These are phyloP conservation scores for Aplocera efformata DNA, from an alignment of 2,888 invertebrate genomes.

Conservation along the genomic window DNA sequence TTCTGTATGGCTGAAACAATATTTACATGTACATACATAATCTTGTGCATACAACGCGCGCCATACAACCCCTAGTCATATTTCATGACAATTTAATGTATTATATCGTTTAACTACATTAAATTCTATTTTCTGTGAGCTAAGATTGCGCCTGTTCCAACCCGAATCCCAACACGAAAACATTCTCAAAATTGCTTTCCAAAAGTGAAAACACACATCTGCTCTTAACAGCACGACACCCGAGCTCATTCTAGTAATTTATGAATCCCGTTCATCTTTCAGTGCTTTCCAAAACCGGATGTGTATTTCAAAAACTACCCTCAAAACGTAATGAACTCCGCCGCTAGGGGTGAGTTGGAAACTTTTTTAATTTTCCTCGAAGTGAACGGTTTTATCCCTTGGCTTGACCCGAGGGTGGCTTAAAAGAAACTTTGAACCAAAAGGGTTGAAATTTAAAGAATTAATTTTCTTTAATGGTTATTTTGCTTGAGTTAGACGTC, in stretches of 20 bases:
- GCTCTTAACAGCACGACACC: conserved; percentile 1
- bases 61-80: too few relatives aligned
- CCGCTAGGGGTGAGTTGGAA: conserved; percentile 20
- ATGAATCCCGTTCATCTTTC: conserved; percentile 9
- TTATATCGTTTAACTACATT: too few relatives aligned
- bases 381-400: conserved; percentile 37
- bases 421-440: conserved; percentile 30
- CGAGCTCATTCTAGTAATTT: conserved; percentile 1
- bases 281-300: conserved; percentile 10
- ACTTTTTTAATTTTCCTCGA: conserved; percentile 53
- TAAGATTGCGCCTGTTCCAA: too few relatives aligned
- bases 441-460: conserved; percentile 24
- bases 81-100: too few relatives aligned
- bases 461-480: conserved; percentile 24
- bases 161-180: too few relatives aligned
- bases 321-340: conserved; percentile 36
- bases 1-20: too few relatives aligned
- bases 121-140: too few relatives aligned
- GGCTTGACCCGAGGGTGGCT: conserved; percentile 25
- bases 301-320: conserved; percentile 28
- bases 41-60: too few relatives aligned
- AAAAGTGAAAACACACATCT: not conserved
- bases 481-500: conserved; percentile 25
- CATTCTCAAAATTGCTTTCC: not conserved
- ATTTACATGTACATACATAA: too few relatives aligned